phyloP scores from a whole-genome alignment of 1,140 invertebrate genomes.

The Drosophila melanica region DNA sequence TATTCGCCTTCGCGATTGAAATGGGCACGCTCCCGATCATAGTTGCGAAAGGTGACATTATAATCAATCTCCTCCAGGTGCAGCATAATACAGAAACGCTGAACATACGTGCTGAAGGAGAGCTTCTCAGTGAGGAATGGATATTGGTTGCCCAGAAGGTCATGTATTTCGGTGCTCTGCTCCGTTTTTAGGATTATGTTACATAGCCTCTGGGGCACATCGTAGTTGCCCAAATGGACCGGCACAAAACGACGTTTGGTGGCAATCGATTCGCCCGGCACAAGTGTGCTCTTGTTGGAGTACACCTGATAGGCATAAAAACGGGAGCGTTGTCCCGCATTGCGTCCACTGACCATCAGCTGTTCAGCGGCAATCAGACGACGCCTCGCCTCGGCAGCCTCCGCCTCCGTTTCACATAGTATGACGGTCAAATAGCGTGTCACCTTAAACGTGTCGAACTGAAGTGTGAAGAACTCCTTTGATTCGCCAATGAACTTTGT shows the following conservation, averaged over 20 bases:
- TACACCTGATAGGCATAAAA: slow-evolving; percentile 74
- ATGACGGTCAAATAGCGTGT: slow-evolving; percentile 35
- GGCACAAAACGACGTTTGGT: slow-evolving; percentile 83
- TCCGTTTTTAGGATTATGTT: slow-evolving; percentile 84
- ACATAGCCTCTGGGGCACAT: slow-evolving; percentile 86
- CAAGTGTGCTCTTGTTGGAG: slow-evolving; percentile 58
- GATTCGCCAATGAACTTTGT: slow-evolving; percentile 86
- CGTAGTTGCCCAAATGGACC: slow-evolving; percentile 85
- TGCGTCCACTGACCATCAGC: slow-evolving; percentile 17
- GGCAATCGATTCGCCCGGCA: slow-evolving; percentile 86
- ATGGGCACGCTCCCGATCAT: slow-evolving; percentile 88
- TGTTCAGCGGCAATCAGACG: slow-evolving; percentile 38
- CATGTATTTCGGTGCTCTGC: slow-evolving; percentile 59
- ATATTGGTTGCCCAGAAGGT: slow-evolving; percentile 79
- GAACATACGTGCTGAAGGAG: slow-evolving; percentile 86
- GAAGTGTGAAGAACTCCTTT: slow-evolving; percentile 86
- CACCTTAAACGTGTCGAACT: slow-evolving; percentile 85
- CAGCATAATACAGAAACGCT: slow-evolving; percentile 89
- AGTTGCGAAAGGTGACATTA: slow-evolving; percentile 88
- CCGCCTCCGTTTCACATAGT: slow-evolving; percentile 25
- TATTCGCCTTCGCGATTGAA: slow-evolving; percentile 88
- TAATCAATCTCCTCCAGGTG: slow-evolving; percentile 91
- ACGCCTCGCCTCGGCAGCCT: slow-evolving; percentile 29
- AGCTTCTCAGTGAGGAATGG: slow-evolving; percentile 85
- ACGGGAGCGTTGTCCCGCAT: slow-evolving; percentile 46